Conservation (phyloP, 2,797 vertebrate species). For the Mico argentatus region DNA sequence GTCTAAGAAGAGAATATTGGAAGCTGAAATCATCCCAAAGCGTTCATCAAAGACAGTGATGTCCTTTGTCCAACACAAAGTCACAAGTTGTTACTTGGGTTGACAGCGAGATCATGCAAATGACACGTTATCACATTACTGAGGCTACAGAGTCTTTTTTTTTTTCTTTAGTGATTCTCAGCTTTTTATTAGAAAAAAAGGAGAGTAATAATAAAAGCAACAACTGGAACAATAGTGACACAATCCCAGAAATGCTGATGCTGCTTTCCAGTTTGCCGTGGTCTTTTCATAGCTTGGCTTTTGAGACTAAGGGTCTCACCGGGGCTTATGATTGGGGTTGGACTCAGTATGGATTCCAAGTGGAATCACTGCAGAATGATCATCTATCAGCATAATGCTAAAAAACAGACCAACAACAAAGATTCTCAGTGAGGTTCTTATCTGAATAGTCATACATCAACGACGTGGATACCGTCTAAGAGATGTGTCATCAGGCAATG, state of each 20-base stretch:
- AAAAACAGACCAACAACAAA: not conserved
- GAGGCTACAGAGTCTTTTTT: not conserved
- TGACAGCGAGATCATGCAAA: not conserved
- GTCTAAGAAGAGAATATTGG: not conserved
- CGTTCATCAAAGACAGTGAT: constrained; percentile 45
- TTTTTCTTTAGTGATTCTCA: constrained; percentile 34
- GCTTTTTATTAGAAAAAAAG: constrained; percentile 26
- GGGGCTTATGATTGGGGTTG: not conserved
- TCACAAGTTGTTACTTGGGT: constrained; percentile 27
- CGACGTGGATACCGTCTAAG: not conserved
- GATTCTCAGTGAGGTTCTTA: not conserved
- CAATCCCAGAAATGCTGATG: not conserved
- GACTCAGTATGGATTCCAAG: not conserved
- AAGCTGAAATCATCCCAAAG: constrained; percentile 34
- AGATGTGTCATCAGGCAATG: not conserved
- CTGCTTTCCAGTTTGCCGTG: not conserved
- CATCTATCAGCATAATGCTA: not conserved
- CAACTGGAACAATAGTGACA: not conserved
- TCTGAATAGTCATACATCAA: not conserved
- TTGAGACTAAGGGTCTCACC: not conserved
- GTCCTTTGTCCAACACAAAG: constrained; percentile 67
- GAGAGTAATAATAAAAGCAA: constrained; percentile 37
- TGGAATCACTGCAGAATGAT: not conserved
- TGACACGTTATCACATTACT: constrained; percentile 9
- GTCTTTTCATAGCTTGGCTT: not conserved